Evolutionary conservation across 2,888 invertebrate species (phyloP), one percentile per base, ranked within the genome.

Genomic region (Aproaerema taeniolella): DNA sequence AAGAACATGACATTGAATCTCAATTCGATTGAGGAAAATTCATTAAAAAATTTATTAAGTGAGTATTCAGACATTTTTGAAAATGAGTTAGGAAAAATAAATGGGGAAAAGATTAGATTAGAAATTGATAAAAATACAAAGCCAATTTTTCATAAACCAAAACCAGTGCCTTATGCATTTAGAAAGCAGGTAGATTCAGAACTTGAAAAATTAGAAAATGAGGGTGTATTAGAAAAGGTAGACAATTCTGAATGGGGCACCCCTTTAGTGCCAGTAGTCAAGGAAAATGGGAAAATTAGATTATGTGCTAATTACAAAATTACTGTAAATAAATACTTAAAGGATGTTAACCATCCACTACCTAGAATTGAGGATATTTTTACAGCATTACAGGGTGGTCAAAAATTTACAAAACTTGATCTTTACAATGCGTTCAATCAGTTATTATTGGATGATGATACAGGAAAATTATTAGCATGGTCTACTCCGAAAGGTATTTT

Each of bases 321-420:
- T 1, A 33, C 34, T 25, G 7, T 34, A 2, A 34, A 34, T 28
- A 34, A 34, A 7, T 10, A 34, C 9, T 14, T 34, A 11, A 10
- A 15, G 2, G 10, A 25, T 25, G 36, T 28, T 16, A 26, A 36
- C 7, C 28, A 36, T 11, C 34, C 34, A 2, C 3, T 25, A n/a
- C 25, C 25, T 4, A 17, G 25, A 1, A 34, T 36, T 11, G 35
- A 39, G 1, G 39, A 35, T n/a, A 9, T 42, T n/a, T 39, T 42
- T 31, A n/a, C 39, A 2, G 36, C 35, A 15, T 11, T 42, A 10
- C 31, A 39, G 11, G 42, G 42, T 3, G 39, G 39, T 2, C 10
- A 33, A 14, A 31, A 41, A 8, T 43, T 42, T 35, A 31, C 35
- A 5, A 42, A 43, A 31, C 8, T 42, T 7, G 42, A 43, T 33